phyloP scores from a whole-genome alignment of 2,113 vertebrate genomes.

The Chinchilla lanigera region DNA sequence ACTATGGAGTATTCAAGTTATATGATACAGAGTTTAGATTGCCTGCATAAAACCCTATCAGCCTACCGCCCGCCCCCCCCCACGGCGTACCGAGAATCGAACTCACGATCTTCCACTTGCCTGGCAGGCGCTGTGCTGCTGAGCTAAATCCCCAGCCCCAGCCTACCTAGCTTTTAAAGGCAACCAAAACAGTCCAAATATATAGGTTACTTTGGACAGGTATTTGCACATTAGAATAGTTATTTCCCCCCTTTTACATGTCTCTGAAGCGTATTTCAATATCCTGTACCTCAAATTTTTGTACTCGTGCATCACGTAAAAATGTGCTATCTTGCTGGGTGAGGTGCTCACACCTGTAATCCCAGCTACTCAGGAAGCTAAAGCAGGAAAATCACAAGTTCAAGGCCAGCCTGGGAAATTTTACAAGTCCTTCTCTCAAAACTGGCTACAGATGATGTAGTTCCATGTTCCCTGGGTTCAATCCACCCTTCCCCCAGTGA shows the following conservation, averaged over 20 bases:
- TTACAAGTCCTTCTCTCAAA: not conserved
- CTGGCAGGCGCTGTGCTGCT: too few relatives aligned
- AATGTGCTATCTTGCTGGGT: not conserved
- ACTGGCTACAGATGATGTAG: not conserved
- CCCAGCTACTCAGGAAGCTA: not conserved
- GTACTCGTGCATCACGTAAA: not conserved
- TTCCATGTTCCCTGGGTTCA: not conserved
- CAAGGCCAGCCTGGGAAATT: not conserved
- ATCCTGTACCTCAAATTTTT: not conserved
- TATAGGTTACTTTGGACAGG: not conserved
- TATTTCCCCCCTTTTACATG: not conserved
- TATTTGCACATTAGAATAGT: not conserved
- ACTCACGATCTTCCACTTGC: too few relatives aligned
- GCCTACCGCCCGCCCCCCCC: too few relatives aligned
- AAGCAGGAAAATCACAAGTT: not conserved
- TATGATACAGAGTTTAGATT: slow-evolving; percentile 52
- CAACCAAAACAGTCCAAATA: slow-evolving; percentile 20
- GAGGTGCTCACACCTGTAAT: not conserved
- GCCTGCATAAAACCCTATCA: slow-evolving; percentile 52
- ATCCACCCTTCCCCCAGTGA: not conserved
- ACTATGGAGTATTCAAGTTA: slow-evolving; percentile 11
- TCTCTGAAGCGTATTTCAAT: slow-evolving; percentile 7
- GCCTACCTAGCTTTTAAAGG: slow-evolving; percentile 35
- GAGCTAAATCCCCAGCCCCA: too few relatives aligned
- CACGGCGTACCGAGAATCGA: too few relatives aligned